These are phyloP conservation scores for Shargacucullia verbasci DNA, from an alignment of 2,888 invertebrate species.

Conservation along the genomic window DNA sequence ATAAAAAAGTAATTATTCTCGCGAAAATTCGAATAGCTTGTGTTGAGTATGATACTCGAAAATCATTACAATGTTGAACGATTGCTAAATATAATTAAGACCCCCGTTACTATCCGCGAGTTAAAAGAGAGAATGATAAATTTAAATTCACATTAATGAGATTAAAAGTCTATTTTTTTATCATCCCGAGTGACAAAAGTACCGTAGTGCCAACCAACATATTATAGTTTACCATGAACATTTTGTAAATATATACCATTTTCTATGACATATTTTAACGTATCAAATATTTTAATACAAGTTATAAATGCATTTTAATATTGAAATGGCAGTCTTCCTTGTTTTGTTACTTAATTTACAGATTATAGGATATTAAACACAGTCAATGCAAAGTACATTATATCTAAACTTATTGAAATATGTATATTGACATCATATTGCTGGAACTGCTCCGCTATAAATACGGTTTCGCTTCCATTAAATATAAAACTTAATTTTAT, in stretches of 20 bases:
- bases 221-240: slow-evolving; percentile 11
- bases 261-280: slow-evolving; percentile 19
- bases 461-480: too few relatives aligned
- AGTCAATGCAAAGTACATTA: slow-evolving; percentile 24
- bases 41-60: too few relatives aligned
- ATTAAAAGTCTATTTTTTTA: slow-evolving; percentile 3
- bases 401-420: slow-evolving; percentile 1
- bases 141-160: slow-evolving; percentile 3
- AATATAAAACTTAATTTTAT: too few relatives aligned
- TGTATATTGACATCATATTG: background rate
- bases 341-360: slow-evolving; percentile 30
- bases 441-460: slow-evolving; percentile 3
- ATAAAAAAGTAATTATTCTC: too few relatives aligned
- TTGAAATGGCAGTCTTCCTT: slow-evolving; percentile 20
- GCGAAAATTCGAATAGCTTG: too few relatives aligned
- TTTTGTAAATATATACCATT: slow-evolving; percentile 41
- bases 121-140: background rate
- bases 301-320: slow-evolving; percentile 28
- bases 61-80: too few relatives aligned
- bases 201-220: slow-evolving; percentile 46
- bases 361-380: slow-evolving; percentile 6
- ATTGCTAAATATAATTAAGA: background rate
- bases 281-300: slow-evolving; percentile 23
- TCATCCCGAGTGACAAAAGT: slow-evolving; percentile 27
- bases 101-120: background rate